A percentile compares a stretch with the other conserved stretches of the same genome.
Conservation (phyloP, 2,797 vertebrate species). For the Tiaroga cobitis region DNA sequence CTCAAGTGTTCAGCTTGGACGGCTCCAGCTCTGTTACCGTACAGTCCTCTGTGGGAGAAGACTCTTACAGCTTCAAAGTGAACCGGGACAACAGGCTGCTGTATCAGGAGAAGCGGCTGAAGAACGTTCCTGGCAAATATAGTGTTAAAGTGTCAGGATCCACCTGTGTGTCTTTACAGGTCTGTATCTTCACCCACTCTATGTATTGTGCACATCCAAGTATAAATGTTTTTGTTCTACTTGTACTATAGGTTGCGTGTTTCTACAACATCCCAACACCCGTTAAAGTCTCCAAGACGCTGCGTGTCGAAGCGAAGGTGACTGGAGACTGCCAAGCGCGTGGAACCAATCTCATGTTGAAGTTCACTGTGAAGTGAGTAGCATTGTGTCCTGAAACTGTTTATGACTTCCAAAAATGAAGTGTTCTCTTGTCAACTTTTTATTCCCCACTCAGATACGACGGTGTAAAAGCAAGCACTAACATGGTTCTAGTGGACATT, state of each 20-base stretch:
- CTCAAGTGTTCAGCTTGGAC: slow-evolving; percentile 62
- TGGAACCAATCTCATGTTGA: no score
- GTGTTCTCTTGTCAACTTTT: neutral
- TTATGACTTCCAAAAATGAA: no score
- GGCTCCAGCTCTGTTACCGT: slow-evolving; percentile 63
- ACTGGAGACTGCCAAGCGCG: no score
- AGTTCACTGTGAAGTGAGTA: no score
- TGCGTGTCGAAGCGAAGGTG: no score
- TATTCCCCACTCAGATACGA: neutral
- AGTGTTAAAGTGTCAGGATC: slow-evolving; percentile 60
- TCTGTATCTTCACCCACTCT: slow-evolving; percentile 24
- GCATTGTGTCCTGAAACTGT: no score
- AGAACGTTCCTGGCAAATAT: slow-evolving; percentile 63
- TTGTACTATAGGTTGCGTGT: neutral
- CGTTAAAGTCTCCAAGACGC: no score
- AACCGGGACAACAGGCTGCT: slow-evolving; percentile 67
- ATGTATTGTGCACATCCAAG: neutral
- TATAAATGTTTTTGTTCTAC: no score
- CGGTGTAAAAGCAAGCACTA: neutral
- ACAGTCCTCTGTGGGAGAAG: slow-evolving; percentile 52
- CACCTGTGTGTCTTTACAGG: slow-evolving; percentile 71
- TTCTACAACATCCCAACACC: slow-evolving; percentile 15
- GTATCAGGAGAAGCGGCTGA: slow-evolving; percentile 68
- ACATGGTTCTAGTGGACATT: neutral
- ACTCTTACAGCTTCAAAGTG: slow-evolving; percentile 52